These are phyloP conservation scores for Anticlea derivata DNA, from an alignment of 2,888 invertebrate species.

Conservation along the genomic window DNA sequence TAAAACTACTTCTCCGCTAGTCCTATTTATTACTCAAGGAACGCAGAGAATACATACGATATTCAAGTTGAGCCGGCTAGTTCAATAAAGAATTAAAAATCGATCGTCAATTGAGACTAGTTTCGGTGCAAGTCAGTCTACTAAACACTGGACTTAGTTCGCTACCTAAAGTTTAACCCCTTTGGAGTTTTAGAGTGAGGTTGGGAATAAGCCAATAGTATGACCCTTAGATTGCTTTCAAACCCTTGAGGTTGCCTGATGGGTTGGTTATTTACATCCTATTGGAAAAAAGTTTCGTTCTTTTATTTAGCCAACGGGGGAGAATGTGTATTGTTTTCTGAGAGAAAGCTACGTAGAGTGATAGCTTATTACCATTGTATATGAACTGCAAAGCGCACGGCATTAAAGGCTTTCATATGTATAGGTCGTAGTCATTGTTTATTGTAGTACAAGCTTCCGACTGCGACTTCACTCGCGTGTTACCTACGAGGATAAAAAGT, in stretches of 20 bases:
- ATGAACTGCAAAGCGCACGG: slow-evolving; percentile 4
- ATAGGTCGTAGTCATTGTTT: too few relatives aligned
- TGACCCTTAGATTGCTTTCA: slow-evolving; percentile 66
- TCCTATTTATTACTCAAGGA: too few relatives aligned
- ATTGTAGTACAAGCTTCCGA: too few relatives aligned
- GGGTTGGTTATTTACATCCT: slow-evolving; percentile 67
- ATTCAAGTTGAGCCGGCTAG: too few relatives aligned
- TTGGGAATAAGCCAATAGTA: slow-evolving; percentile 41
- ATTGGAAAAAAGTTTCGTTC: slow-evolving; percentile 54
- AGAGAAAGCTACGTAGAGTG: slow-evolving; percentile 9
- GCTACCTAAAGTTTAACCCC: background rate
- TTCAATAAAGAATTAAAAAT: too few relatives aligned
- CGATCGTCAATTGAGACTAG: too few relatives aligned
- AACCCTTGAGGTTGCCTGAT: slow-evolving; percentile 68
- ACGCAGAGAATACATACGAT: too few relatives aligned
- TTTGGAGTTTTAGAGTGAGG: slow-evolving; percentile 1
- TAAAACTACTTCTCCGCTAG: too few relatives aligned
- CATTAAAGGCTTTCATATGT: too few relatives aligned
- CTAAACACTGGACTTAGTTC: too few relatives aligned
- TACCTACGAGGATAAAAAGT: too few relatives aligned
- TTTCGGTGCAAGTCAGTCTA: background rate
- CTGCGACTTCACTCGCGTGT: too few relatives aligned
- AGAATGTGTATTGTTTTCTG: slow-evolving; percentile 43
- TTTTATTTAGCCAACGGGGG: slow-evolving; percentile 51
- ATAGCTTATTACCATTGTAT: background rate